Base-by-base conservation (phyloP, 2,113 vertebrate genomes). In the Mus pahari region DNA sequence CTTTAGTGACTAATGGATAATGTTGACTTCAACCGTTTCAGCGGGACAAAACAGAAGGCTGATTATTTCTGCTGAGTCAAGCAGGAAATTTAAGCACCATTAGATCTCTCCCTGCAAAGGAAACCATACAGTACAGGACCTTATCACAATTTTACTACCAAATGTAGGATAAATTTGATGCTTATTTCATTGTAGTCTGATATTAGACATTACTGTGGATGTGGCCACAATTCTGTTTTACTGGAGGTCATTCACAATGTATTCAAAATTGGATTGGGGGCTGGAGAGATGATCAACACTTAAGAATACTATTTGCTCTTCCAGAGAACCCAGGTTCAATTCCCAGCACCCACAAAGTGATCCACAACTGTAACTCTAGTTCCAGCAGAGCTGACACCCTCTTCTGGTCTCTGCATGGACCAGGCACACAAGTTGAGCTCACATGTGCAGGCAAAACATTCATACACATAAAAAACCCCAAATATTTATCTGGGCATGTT, bases 81-180 rank as follows among this genome's bases (percentile, higher is more conserved):
- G 94, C 97, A 96, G 97, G 96, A 97, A 98, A 97, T 96, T 10
- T 92, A 97, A 95, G 62, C 20, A 48, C 95, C 79, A 79, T 96
- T 96, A 95, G 91, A 97, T 90, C 96, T 89, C 86, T 94, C 90
- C 53, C 17, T 82, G 92, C 98, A 98, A 97, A 97, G 97, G 96
- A 99, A 99, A 99, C 98, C 99, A 99, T 99, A 99, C 99, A 99
- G 98, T 98, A 98, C 98, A 98, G 96, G 95, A 88, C 96, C 98
- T 98, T 98, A 98, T 98, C 98, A 95, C 48, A 97, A 97, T 99
- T 78, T 98, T 98, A 93, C 95, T 3, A 12, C 78, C 79, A 97
- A 97, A 97, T 95, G 96, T 97, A 97, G 96, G 92, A 92, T 97
- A 98, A 97, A 92, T 48, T 93, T 94, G 8, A 83, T 89, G 75